phyloP scores from a whole-genome alignment of 2,113 vertebrate species.

The Rynchops niger region DNA sequence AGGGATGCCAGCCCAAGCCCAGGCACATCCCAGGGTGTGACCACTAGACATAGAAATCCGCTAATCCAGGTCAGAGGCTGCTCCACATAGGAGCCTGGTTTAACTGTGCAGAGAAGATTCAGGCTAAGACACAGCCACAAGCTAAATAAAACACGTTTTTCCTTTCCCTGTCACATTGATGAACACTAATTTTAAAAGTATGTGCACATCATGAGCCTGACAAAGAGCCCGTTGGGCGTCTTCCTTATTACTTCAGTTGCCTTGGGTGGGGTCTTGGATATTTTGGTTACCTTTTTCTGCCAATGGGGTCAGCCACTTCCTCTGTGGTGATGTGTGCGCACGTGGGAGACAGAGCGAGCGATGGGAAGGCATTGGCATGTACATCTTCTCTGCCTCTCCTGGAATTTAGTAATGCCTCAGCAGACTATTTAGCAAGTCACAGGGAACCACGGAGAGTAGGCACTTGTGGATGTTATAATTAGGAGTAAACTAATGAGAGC shows the following conservation, averaged over 20 bases:
- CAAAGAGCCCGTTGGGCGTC: background rate
- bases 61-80: background rate
- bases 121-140: background rate
- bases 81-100: background rate
- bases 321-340: background rate
- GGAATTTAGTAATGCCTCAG: background rate
- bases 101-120: background rate
- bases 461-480: background rate
- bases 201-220: background rate
- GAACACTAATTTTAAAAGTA: constrained; percentile 19
- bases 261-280: background rate
- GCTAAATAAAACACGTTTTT: background rate
- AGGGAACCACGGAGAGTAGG: background rate
- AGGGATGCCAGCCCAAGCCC: background rate
- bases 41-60: background rate
- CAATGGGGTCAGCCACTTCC: background rate
- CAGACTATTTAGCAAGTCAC: background rate
- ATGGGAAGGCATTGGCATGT: background rate
- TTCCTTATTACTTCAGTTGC: background rate
- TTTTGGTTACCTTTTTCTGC: background rate
- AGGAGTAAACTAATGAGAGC: background rate
- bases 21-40: background rate
- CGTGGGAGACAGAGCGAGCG: background rate
- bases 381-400: background rate
- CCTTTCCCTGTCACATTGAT: background rate